phyloP scores from a whole-genome alignment of 2,113 vertebrate genomes.

The Nanger granti region DNA sequence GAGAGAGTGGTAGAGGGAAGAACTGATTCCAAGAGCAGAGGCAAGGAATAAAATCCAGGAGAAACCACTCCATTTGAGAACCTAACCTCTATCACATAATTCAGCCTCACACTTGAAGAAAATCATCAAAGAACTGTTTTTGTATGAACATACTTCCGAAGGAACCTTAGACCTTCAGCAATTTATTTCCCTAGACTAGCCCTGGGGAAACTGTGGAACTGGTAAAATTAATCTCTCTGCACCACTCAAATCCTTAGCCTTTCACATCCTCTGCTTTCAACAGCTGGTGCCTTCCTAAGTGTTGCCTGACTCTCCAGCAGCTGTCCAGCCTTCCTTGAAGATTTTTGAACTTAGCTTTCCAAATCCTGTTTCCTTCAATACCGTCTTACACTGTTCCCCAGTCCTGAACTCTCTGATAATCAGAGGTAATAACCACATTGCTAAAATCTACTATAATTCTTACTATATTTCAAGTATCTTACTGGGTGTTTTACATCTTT shows the following conservation, averaged over 20 bases:
- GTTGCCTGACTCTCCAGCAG: not conserved
- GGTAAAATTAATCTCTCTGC: not conserved
- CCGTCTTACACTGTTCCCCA: not conserved
- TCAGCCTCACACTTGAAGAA: not conserved
- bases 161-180: not conserved
- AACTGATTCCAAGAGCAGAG: not conserved
- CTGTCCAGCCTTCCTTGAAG: not conserved
- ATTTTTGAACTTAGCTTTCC: not conserved
- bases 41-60: not conserved
- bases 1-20: not conserved
- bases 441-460: not conserved
- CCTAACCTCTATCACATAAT: not conserved
- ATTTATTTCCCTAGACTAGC: not conserved
- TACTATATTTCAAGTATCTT: not conserved
- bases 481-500: not conserved
- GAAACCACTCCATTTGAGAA: not conserved
- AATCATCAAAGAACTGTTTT: not conserved
- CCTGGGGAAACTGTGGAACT: not conserved
- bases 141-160: not conserved
- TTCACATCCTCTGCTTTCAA: not conserved
- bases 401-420: not conserved
- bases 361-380: not conserved
- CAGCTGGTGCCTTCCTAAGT: not conserved
- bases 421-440: not conserved
- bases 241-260: not conserved